A percentile compares a stretch with the other conserved stretches of the same genome.
Evolutionary conservation across 2,113 vertebrate species (phyloP).

Genomic region (Chaetodon trifascialis): DNA sequence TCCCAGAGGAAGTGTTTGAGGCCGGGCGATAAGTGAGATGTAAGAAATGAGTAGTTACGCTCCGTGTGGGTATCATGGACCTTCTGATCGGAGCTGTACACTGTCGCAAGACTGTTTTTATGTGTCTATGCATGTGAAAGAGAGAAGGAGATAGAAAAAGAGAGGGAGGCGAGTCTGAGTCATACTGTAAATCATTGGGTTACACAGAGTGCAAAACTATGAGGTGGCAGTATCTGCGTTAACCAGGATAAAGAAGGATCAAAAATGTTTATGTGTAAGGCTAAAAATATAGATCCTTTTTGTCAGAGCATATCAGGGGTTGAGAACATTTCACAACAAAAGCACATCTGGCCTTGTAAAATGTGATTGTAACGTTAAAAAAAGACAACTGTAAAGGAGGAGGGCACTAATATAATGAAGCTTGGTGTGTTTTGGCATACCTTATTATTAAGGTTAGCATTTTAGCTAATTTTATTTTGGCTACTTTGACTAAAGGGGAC

Average conservation of each 20-base stretch:
- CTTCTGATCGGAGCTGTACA: slow-evolving; percentile 23
- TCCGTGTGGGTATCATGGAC: slow-evolving; percentile 35
- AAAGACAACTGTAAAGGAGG: not conserved
- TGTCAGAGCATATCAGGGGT: not conserved
- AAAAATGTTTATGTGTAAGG: not conserved
- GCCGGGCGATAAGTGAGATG: slow-evolving; percentile 69
- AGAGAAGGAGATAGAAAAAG: not conserved
- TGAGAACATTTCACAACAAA: not conserved
- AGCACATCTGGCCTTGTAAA: not conserved
- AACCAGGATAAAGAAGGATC: not conserved
- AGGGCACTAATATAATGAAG: not conserved
- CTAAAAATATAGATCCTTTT: not conserved
- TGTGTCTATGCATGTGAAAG: slow-evolving; percentile 2
- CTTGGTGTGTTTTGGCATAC: no score
- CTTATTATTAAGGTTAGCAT: not conserved
- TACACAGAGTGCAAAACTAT: slow-evolving; percentile 15
- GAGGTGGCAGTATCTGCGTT: slow-evolving; percentile 31
- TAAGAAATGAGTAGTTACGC: slow-evolving; percentile 48
- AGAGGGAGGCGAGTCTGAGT: slow-evolving; percentile 41
- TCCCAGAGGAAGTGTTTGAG: slow-evolving; percentile 77
- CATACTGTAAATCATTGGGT: slow-evolving; percentile 38
- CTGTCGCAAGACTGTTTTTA: slow-evolving; percentile 5
- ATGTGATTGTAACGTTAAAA: not conserved
- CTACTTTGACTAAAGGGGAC: not conserved
- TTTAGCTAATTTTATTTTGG: not conserved